Base-by-base conservation (phyloP, 2,797 vertebrate species). In the Phataginus tricuspis region DNA sequence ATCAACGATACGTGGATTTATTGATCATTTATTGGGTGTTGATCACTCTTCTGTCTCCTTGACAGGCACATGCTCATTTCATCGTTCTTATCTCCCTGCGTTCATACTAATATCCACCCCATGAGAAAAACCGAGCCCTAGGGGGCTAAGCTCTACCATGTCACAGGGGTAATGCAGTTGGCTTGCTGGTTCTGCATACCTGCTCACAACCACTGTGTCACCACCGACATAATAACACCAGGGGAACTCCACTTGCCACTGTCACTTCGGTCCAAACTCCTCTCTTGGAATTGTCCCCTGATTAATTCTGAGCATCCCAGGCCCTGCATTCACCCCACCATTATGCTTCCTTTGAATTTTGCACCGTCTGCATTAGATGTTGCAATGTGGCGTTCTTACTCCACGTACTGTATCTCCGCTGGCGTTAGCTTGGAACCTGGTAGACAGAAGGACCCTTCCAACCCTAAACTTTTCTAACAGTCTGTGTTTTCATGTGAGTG, bases 161-260 rank as follows among this genome's bases (percentile, higher is more conserved):
- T 42, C 16, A 4, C 25, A 5, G 39, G 39, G 39, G 39, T 39
- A 39, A 39, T 39, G 39, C 25, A 10, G 1, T 45, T 25, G 5
- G 7, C 14, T 2, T n/a, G 2, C 18, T 49, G 68, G 7, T 18
- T 59, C 34, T n/a, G 29, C n/a, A 55, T 15, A 31, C 31, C 2
- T 9, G 14, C n/a, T 57, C 21, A 0, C 15, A 5, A 23, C 31
- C 0, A 1, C 29, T 8, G 16, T n/a, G 64, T 5, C 25, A 53
- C n/a, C 1, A 6, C 8, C 4, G 3, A 49, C 45, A 5, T 27
- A 4, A 27, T 7, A 61, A 51, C 37, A 64, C 34, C 25, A 5
- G 6, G n/a, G 8, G 31, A 10, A 39, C 39, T 39, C 39, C 5
- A 39, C 23, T 45, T 14, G 11, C 82, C 29, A 27, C 55, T 23